Base-by-base conservation (phyloP, 2,888 invertebrate species). In the Catocala fraxini region DNA sequence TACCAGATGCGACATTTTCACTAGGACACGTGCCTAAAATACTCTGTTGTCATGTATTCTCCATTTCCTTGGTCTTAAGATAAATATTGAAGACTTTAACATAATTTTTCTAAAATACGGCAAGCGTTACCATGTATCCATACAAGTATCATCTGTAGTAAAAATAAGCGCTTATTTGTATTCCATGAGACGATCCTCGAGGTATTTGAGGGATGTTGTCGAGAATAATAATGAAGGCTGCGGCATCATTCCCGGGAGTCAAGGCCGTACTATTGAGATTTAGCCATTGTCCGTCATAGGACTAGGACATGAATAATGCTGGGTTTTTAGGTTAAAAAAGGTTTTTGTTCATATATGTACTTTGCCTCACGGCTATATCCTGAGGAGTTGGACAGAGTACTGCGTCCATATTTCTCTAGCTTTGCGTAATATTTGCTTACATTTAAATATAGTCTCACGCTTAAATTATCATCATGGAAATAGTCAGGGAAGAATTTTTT, bases 81-180 rank as follows among this genome's bases (percentile, higher is more conserved):
- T 25, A 25, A 25, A 25, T 3, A 25, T 25, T 3, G 25, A 25
- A 25, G 4, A 47, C 39, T n/a, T 11, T 4, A 12, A 25, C 25
- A 13, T 52, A 47, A n/a, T 46, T 41, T 51, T 39, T 54, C 33
- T 15, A 45, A 52, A 53, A 59, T 46, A 41, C 52, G 33, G 52
- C 41, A 53, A 59, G 25, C 25, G 5, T 39, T 33, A 52, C 33
- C 33, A 7, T 1, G 15, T 0, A 46, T 25, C 4, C 5, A 10
- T n/a, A 9, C 48, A 34, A 53, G 47, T 59, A 47, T 13, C 39
- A 43, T 47, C 10, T 12, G 35, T 51, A 42, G 34, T 11, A 48
- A 59, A 59, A 48, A 67, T 65, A 67, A 68, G 58, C 25, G 59
- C 15, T 3, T 47, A 71, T 79, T 78, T 65, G 72, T 79, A 80